A percentile compares a stretch with the other conserved stretches of the same genome.
Conservation (phyloP, 2,113 vertebrate species). For the Saguinus imperator region DNA sequence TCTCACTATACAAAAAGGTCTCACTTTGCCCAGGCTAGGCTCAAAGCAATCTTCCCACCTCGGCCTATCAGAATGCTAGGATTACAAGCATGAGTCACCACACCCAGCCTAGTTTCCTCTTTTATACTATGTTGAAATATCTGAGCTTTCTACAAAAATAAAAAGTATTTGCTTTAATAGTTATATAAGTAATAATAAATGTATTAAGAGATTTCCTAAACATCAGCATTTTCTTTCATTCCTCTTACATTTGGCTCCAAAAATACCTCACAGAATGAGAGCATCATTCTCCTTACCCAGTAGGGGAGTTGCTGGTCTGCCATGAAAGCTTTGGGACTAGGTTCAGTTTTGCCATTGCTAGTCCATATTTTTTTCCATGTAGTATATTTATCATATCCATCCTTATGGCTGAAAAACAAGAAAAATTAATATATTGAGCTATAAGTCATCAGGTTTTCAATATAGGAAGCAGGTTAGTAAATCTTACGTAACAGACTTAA, state of each 20-base stretch:
- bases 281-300: constrained; percentile 88
- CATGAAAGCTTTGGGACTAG: constrained; percentile 98
- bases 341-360: constrained; percentile 97
- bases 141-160: not conserved
- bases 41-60: too few relatives aligned
- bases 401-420: constrained; percentile 92
- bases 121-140: not conserved
- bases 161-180: not conserved
- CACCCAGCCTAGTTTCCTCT: not conserved
- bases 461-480: not conserved
- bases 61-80: too few relatives aligned
- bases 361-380: constrained; percentile 98
- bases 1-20: too few relatives aligned
- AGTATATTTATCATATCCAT: constrained; percentile 95
- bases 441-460: constrained; percentile 10
- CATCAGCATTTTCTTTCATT: not conserved
- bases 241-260: not conserved
- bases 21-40: too few relatives aligned
- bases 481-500: not conserved
- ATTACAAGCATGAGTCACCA: too few relatives aligned
- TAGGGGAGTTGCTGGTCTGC: constrained; percentile 98
- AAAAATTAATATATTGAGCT: not conserved
- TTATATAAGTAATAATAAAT: not conserved
- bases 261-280: not conserved
- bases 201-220: not conserved